These are phyloP conservation scores for Halesus radiatus DNA, from an alignment of 1,140 invertebrate species.

Conservation along the genomic window DNA sequence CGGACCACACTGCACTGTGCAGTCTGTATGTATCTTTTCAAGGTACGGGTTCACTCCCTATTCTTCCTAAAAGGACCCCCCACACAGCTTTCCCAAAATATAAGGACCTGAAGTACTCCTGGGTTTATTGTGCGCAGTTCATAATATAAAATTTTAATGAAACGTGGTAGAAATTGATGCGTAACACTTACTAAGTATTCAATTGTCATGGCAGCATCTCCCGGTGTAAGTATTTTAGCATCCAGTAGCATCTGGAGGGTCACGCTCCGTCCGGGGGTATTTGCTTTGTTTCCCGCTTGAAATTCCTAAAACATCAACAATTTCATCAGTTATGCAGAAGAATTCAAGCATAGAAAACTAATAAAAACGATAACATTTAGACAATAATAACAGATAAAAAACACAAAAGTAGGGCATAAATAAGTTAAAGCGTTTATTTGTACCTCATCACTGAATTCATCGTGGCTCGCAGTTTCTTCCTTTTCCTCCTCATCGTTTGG, in stretches of 20 bases:
- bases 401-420: no score
- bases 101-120: no score
- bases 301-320: slow-evolving; percentile 64
- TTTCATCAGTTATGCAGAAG: not conserved
- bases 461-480: slow-evolving; percentile 71
- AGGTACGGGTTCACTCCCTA: no score
- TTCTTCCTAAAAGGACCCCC: no score
- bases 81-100: no score
- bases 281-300: slow-evolving; percentile 67
- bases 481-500: slow-evolving; percentile 66
- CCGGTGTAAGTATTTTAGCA: slow-evolving; percentile 86
- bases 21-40: no score
- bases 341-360: not conserved
- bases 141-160: no score
- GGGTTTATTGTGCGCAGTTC: no score
- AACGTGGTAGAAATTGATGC: no score
- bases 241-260: slow-evolving; percentile 88
- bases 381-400: no score
- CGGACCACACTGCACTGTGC: no score
- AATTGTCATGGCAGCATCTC: slow-evolving; percentile 85
- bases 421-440: not conserved
- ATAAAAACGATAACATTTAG: no score
- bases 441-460: slow-evolving; percentile 74
- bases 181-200: slow-evolving; percentile 82
- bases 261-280: slow-evolving; percentile 78